phyloP scores from a whole-genome alignment of 2,113 vertebrate species.

The Oryzias melastigma region DNA sequence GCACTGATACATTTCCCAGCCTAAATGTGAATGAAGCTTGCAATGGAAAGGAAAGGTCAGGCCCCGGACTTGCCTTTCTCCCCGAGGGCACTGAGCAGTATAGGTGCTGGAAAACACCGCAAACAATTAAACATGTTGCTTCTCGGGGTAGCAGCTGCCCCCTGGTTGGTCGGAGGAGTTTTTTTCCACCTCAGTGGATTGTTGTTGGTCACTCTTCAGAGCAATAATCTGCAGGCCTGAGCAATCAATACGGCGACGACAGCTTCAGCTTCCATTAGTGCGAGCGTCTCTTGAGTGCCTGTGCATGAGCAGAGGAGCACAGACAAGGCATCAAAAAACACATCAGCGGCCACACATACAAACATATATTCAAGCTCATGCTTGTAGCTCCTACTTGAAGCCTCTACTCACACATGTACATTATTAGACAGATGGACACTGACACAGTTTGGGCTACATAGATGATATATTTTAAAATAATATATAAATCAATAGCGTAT shows the following conservation, averaged over 20 bases:
- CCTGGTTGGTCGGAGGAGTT: constrained; percentile 67
- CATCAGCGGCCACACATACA: constrained; percentile 18
- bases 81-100: constrained; percentile 71
- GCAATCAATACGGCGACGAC: constrained; percentile 77
- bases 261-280: constrained; percentile 72
- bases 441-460: neutral
- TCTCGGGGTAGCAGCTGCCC: constrained; percentile 58
- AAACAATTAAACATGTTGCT: constrained; percentile 83
- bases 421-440: constrained; percentile 11
- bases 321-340: constrained; percentile 53
- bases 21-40: constrained; percentile 74
- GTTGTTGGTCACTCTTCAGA: constrained; percentile 80
- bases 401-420: constrained; percentile 36
- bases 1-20: constrained; percentile 76
- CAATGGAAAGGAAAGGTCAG: constrained; percentile 76
- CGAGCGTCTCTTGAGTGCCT: constrained; percentile 67
- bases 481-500: too few relatives aligned
- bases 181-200: constrained; percentile 67
- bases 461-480: too few relatives aligned
- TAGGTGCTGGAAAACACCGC: constrained; percentile 72
- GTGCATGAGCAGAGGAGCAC: constrained; percentile 70
- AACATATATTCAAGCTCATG: constrained; percentile 67
- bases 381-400: constrained; percentile 13
- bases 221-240: constrained; percentile 80
- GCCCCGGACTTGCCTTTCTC: constrained; percentile 71